These are phyloP conservation scores for Synchiropus splendidus DNA, from an alignment of 2,113 vertebrate species.

Conservation along the genomic window DNA sequence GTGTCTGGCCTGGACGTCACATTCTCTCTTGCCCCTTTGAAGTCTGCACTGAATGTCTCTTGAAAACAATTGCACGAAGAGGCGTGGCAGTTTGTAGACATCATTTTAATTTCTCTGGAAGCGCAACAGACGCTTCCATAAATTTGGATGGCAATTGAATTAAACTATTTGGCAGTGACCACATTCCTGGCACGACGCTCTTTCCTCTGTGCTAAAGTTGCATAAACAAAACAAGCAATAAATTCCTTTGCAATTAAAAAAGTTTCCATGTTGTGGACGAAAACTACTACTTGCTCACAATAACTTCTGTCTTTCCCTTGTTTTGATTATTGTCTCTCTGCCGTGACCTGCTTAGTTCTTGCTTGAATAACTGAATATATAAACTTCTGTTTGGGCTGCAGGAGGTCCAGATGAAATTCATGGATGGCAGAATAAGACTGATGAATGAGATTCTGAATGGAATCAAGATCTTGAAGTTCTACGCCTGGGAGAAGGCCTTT, in stretches of 20 bases:
- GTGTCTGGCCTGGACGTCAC: constrained; percentile 52
- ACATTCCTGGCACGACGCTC: constrained; percentile 50
- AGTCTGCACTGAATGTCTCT: constrained; percentile 47
- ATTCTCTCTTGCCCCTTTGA: constrained; percentile 58
- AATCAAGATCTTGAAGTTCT: constrained; percentile 82
- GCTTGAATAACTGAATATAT: constrained; percentile 5
- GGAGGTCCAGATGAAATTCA: constrained; percentile 86
- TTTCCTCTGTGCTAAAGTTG: constrained; percentile 51
- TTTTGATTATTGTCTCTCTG: no score
- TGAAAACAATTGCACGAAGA: constrained; percentile 63
- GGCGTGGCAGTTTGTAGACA: constrained; percentile 46
- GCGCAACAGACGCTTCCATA: constrained; percentile 54
- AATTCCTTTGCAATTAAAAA: constrained; percentile 43
- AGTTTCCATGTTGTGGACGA: constrained; percentile 1
- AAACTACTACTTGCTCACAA: constrained; percentile 31
- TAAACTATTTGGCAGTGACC: constrained; percentile 43
- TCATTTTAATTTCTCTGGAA: constrained; percentile 52
- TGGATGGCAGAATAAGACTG: constrained; percentile 80
- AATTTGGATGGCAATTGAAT: constrained; percentile 48
- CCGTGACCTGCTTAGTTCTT: no score
- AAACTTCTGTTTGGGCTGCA: constrained; percentile 46
- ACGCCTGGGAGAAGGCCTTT: constrained; percentile 87
- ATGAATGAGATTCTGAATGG: constrained; percentile 78
- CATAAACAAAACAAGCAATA: constrained; percentile 40
- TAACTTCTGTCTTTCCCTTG: no score